phyloP scores from a whole-genome alignment of 2,113 vertebrate genomes.

The Bettongia penicillata region DNA sequence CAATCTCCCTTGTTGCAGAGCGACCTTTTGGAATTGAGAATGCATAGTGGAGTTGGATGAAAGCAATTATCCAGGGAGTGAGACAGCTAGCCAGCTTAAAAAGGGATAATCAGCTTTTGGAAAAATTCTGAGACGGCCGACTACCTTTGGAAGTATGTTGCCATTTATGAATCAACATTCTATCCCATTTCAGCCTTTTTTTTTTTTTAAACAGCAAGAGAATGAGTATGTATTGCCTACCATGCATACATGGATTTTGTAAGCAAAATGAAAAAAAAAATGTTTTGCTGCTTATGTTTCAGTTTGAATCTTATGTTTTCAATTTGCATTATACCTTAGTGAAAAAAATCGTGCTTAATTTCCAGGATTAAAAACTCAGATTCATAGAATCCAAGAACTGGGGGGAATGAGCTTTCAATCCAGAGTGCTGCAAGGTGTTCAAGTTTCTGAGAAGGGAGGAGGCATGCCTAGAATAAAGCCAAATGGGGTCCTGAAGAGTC shows the following conservation, averaged over 20 bases:
- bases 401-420: neutral
- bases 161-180: neutral
- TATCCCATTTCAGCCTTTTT: neutral
- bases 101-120: neutral
- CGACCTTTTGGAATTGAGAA: neutral
- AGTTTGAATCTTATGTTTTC: neutral
- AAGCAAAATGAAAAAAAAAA: neutral
- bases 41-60: neutral
- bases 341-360: neutral
- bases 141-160: neutral
- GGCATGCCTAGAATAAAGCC: neutral
- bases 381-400: neutral
- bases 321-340: neutral
- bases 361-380: neutral
- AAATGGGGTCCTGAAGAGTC: too few relatives aligned
- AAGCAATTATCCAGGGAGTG: neutral
- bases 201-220: neutral
- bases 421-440: neutral
- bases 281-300: neutral
- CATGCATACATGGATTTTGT: neutral
- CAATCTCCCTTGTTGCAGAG: neutral
- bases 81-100: neutral
- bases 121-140: constrained; percentile 11
- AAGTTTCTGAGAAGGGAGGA: neutral
- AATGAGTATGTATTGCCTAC: neutral